These are phyloP conservation scores for Cinara cedri DNA, from an alignment of 2,888 invertebrate species.

Conservation along the genomic window DNA sequence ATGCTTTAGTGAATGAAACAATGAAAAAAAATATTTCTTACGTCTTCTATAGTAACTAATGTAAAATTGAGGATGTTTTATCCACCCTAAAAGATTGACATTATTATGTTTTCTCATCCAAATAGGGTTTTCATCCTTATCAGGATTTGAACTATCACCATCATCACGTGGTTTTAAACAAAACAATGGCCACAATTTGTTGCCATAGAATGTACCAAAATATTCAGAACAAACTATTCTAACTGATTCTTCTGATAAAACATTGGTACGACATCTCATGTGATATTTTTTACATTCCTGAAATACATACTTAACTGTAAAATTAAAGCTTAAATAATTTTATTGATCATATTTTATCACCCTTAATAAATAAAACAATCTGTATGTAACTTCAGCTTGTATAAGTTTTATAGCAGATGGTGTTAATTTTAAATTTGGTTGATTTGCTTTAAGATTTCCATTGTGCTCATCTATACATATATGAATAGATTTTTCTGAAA, in stretches of 20 bases:
- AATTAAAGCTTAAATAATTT: background rate
- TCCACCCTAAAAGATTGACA: slow-evolving; percentile 41
- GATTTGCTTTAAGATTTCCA: background rate
- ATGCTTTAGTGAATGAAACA: too few relatives aligned
- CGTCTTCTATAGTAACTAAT: slow-evolving; percentile 39
- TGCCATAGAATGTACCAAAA: slow-evolving; percentile 34
- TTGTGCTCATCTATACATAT: slow-evolving; percentile 41
- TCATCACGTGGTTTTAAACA: slow-evolving; percentile 64
- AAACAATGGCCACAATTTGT: slow-evolving; percentile 64
- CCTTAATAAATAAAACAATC: slow-evolving; percentile 46
- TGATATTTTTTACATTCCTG: slow-evolving; percentile 43
- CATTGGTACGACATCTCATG: background rate
- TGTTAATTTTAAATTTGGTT: background rate
- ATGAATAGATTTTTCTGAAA: slow-evolving; percentile 22
- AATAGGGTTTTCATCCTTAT: background rate
- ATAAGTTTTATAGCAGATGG: background rate
- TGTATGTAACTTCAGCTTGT: slow-evolving; percentile 28
- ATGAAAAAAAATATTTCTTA: slow-evolving; percentile 16
- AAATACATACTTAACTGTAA: background rate
- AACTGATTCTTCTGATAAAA: slow-evolving; percentile 31
- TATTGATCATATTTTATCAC: slow-evolving; percentile 10
- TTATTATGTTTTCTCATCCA: slow-evolving; percentile 52
- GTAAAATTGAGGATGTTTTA: slow-evolving; percentile 46
- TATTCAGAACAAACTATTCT: slow-evolving; percentile 21
- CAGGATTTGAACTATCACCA: slow-evolving; percentile 64